phyloP scores from a whole-genome alignment of 2,888 invertebrate species.

The Trichacis sp. region DNA sequence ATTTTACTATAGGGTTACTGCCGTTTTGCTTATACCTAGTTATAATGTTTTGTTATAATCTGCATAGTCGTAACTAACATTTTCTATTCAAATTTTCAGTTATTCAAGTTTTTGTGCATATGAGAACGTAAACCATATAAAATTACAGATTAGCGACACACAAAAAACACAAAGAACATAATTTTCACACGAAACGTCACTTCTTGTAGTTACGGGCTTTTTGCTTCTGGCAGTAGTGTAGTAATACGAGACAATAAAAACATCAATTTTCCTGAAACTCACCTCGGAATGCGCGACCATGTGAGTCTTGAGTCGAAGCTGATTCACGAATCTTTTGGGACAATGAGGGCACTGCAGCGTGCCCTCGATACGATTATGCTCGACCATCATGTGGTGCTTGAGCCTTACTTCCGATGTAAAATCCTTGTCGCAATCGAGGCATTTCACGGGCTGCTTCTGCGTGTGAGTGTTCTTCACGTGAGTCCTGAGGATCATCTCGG shows the following conservation, averaged over 20 bases:
- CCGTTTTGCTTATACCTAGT: too few relatives aligned
- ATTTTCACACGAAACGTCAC: slow-evolving; percentile 59
- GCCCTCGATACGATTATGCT: slow-evolving; percentile 62
- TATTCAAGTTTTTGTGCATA: too few relatives aligned
- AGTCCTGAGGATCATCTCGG: slow-evolving; percentile 66
- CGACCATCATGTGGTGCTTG: slow-evolving; percentile 66
- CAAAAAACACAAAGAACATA: too few relatives aligned
- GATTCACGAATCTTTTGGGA: slow-evolving; percentile 65
- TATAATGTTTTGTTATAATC: too few relatives aligned
- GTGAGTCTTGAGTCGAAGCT: slow-evolving; percentile 63
- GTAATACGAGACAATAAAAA: too few relatives aligned
- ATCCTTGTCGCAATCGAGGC: slow-evolving; percentile 59
- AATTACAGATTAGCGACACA: too few relatives aligned
- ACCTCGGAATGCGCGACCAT: slow-evolving; percentile 67
- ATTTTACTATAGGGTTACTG: too few relatives aligned
- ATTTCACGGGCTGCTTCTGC: slow-evolving; percentile 64
- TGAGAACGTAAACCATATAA: too few relatives aligned
- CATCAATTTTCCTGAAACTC: slow-evolving; percentile 20
- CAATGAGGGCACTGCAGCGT: slow-evolving; percentile 64
- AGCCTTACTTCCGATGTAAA: slow-evolving; percentile 64
- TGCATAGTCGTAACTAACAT: too few relatives aligned
- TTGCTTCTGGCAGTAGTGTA: too few relatives aligned
- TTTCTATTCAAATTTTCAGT: too few relatives aligned
- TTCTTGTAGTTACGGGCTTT: too few relatives aligned
- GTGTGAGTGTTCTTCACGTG: slow-evolving; percentile 66